Evolutionary conservation across 2,888 invertebrate genomes (phyloP), one percentile per base, ranked within the genome.

Genomic region (Scaptomyza flava): DNA sequence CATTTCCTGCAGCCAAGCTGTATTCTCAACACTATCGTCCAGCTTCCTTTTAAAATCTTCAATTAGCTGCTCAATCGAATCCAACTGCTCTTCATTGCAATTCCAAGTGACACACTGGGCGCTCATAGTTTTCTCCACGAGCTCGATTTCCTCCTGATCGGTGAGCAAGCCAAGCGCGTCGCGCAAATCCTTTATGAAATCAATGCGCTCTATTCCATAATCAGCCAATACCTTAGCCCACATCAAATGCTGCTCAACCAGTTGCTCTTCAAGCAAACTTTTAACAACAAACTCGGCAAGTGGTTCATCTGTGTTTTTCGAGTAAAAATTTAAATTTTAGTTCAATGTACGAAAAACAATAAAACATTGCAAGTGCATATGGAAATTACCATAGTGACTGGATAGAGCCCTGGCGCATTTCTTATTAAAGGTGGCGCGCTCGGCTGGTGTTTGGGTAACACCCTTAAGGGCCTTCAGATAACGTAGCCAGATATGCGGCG

Each of bases 211-310:
- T 0, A 85, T 12, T 1, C 71, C 65, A 42, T 82, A 82, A 23
- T 82, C 86, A 3, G 72, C 54, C 11, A 82, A 11, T 14, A 82
- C 0, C 0, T 71, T 73, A 4, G 47, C 50, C 80, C 78, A 82
- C 20, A 82, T 41, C 4, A 47, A 6, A 0, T 43, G 27, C 17
- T 63, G 45, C 2, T 56, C 36, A 9, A 33, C 17, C 3, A 77
- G n/a, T 2, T 57, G 46, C 33, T 52, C 41, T 6, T 65, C 52
- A 12, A 36, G 14, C 14, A 85, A 42, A 12, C 51, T 34, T 1
- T 43, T 36, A 0, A 68, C 46, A 6, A 85, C 31, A 41, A 71
- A 78, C 2, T 71, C 68, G 11, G 76, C 72, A 34, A 82, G 67
- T 20, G 59, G 43, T 1, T 64, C 67, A 50, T 71, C 81, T 81